Conservation (phyloP, 2,797 vertebrate species). For the Helarctos malayanus region DNA sequence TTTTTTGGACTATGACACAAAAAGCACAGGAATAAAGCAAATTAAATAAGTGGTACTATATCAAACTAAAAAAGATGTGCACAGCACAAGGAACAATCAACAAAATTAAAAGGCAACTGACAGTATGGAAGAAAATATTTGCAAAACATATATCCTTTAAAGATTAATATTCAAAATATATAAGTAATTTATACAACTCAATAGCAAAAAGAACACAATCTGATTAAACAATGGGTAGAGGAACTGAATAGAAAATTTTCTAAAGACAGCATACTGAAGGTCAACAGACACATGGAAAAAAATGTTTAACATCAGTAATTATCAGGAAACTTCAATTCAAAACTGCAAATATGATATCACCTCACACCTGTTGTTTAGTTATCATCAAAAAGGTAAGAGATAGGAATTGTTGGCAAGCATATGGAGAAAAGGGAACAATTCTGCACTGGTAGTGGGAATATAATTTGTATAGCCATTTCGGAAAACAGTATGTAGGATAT, state of each 20-base stretch:
- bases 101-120: neutral
- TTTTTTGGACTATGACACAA: neutral
- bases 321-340: neutral
- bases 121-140: neutral
- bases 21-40: neutral
- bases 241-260: neutral
- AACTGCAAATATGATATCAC: neutral
- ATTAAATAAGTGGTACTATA: neutral
- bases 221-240: neutral
- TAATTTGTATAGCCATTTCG: neutral
- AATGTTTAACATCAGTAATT: neutral
- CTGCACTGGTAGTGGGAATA: neutral
- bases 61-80: neutral
- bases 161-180: neutral
- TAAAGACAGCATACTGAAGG: neutral
- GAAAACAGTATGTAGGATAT: neutral
- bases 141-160: neutral
- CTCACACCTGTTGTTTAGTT: neutral
- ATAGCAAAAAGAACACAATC: neutral
- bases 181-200: neutral
- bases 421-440: neutral
- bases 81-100: neutral
- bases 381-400: neutral
- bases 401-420: neutral
- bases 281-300: neutral